Base-by-base conservation (phyloP, 2,888 invertebrate species). In the Perizoma flavofasciatum region DNA sequence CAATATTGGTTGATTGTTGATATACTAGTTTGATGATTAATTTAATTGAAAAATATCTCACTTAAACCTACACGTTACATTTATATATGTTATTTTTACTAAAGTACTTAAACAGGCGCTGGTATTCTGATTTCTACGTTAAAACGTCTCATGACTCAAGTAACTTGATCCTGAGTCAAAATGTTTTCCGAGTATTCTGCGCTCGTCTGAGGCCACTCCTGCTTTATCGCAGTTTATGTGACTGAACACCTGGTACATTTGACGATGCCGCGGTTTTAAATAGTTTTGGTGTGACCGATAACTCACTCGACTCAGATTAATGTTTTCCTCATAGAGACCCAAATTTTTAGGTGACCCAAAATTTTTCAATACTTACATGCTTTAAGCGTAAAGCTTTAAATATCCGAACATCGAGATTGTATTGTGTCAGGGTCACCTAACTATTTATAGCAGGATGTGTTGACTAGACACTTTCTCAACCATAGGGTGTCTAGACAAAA, bases 131-230 rank as follows among this genome's bases (percentile, higher is more conserved):
- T 65, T 66, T 61, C 45, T 63, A 49, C 43, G 39, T 57, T 55
- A 55, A 51, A 49, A 37, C 34, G 39, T 4, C 39, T n/a, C 11
- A 22, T 64, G 67, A 62, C 59, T 70, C 65, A 60, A 73, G 67
- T 70, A 49, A 55, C 46, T 43, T 39, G 7, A 53, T 65, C 69
- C 69, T 22, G 10, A 49, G 4, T 35, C 49, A 56, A 32, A 53
- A 57, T 49, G 44, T 56, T 69, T 77, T 74, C 71, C 64, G 56
- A 73, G 72, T 72, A 75, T 73, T 72, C 60, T 68, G 66, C 65
- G 65, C 61, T 60, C 51, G 56, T 55, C 59, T 61, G 49, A 55
- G 56, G 67, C 73, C 73, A 71, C 75, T 72, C 69, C 72, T 60
- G 66, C 50, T 55, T 67, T 71, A 67, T 73, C 70, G 63, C 57